These are phyloP conservation scores for Acropternis orthonyx DNA, from an alignment of 2,797 vertebrate genomes.

Conservation along the genomic window DNA sequence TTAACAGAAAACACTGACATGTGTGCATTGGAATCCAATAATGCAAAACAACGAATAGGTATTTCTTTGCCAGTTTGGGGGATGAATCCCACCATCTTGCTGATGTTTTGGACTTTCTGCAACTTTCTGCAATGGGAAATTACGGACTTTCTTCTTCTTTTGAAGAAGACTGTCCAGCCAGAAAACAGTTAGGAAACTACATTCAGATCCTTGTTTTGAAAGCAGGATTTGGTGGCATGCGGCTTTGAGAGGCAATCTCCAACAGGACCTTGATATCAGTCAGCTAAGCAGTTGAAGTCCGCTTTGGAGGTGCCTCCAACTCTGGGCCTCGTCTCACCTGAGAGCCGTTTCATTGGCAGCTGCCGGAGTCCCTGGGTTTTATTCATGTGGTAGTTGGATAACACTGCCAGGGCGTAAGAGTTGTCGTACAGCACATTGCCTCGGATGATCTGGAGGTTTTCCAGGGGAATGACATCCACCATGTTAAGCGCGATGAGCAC, in stretches of 20 bases:
- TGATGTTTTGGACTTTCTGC: background rate
- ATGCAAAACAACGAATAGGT: background rate
- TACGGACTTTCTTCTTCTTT: background rate
- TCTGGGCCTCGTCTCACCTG: constrained; percentile 76
- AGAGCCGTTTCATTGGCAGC: constrained; percentile 85
- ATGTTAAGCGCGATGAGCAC: constrained; percentile 91
- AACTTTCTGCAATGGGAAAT: background rate
- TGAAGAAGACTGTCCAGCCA: background rate
- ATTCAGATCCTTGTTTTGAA: background rate
- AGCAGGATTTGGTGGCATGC: background rate
- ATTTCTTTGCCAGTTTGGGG: background rate
- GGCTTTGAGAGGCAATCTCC: background rate
- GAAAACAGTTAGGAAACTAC: background rate
- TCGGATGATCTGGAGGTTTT: constrained; percentile 92
- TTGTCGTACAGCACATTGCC: constrained; percentile 88
- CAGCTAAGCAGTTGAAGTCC: background rate
- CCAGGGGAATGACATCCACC: constrained; percentile 84
- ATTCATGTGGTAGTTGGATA: constrained; percentile 81
- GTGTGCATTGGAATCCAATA: background rate
- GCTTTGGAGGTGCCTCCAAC: background rate
- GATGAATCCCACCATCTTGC: background rate
- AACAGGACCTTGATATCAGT: background rate
- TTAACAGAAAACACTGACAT: background rate
- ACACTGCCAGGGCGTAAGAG: constrained; percentile 80
- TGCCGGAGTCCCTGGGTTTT: constrained; percentile 69